phyloP scores from a whole-genome alignment of 1,140 invertebrate genomes.

The Vollenhovia emeryi region DNA sequence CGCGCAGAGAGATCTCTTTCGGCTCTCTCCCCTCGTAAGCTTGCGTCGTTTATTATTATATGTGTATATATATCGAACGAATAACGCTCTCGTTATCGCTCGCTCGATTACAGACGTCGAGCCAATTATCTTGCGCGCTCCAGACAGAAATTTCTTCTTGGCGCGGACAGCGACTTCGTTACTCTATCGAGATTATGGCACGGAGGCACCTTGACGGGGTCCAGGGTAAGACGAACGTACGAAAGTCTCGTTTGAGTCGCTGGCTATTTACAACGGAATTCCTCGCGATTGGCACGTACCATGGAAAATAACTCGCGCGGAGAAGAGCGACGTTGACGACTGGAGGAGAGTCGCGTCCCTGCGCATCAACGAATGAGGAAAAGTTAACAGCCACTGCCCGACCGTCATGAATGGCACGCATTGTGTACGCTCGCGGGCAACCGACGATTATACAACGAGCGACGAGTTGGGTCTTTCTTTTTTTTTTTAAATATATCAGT shows the following conservation, averaged over 20 bases:
- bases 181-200: slow-evolving; percentile 53
- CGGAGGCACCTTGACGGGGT: background rate
- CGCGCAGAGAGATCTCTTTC: background rate
- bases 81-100: slow-evolving; percentile 54
- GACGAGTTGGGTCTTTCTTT: background rate
- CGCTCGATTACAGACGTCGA: slow-evolving; percentile 9
- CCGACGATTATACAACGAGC: slow-evolving; percentile 20
- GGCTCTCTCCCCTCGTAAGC: background rate
- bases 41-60: background rate
- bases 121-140: slow-evolving; percentile 16
- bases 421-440: slow-evolving; percentile 41
- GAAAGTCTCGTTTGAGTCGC: slow-evolving; percentile 6
- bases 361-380: slow-evolving; percentile 65
- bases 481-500: background rate
- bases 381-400: slow-evolving; percentile 64
- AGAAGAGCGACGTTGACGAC: slow-evolving; percentile 43
- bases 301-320: slow-evolving; percentile 41
- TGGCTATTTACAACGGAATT: slow-evolving; percentile 51
- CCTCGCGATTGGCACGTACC: slow-evolving; percentile 35
- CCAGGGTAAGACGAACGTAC: background rate
- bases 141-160: slow-evolving; percentile 1
- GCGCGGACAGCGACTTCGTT: background rate
- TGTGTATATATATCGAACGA: background rate
- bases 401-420: slow-evolving; percentile 62
- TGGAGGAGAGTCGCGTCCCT: slow-evolving; percentile 58